Conservation (phyloP, 2,797 vertebrate genomes). For the Chaetophractus vellerosus region DNA sequence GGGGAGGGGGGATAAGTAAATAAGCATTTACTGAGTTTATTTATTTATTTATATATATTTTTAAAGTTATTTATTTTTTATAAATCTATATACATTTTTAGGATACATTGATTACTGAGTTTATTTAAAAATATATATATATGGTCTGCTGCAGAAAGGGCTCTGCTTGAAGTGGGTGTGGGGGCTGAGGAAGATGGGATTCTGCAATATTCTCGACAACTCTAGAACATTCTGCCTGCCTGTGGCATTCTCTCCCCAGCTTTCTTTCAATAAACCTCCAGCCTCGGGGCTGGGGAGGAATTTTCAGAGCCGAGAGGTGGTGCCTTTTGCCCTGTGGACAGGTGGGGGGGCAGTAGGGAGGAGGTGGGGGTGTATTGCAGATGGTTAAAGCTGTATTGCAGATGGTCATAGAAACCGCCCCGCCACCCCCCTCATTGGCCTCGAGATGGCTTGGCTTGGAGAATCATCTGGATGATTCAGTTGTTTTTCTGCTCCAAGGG, state of each 20-base stretch:
- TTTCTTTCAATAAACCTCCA: not conserved
- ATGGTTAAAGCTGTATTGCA: not conserved
- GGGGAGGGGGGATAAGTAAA: no score
- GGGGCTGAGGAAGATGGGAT: not conserved
- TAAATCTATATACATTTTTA: no score
- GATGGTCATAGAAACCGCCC: constrained; percentile 41
- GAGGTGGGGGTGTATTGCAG: not conserved
- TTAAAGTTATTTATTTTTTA: no score
- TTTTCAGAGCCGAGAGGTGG: not conserved
- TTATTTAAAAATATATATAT: no score
- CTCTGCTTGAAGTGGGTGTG: not conserved
- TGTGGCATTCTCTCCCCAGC: not conserved
- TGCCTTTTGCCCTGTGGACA: not conserved
- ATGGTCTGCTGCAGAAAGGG: not conserved
- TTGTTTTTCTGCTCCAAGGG: constrained; percentile 67
- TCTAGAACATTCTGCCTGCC: not conserved
- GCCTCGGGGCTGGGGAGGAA: not conserved
- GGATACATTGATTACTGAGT: no score
- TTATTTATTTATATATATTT: no score
- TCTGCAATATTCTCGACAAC: not conserved
- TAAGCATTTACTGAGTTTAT: no score
- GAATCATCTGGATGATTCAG: constrained; percentile 59
- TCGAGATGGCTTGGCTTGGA: constrained; percentile 4
- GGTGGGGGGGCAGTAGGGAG: not conserved
- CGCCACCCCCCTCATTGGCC: not conserved